phyloP scores from a whole-genome alignment of 2,797 vertebrate genomes.

The Morelia viridis region DNA sequence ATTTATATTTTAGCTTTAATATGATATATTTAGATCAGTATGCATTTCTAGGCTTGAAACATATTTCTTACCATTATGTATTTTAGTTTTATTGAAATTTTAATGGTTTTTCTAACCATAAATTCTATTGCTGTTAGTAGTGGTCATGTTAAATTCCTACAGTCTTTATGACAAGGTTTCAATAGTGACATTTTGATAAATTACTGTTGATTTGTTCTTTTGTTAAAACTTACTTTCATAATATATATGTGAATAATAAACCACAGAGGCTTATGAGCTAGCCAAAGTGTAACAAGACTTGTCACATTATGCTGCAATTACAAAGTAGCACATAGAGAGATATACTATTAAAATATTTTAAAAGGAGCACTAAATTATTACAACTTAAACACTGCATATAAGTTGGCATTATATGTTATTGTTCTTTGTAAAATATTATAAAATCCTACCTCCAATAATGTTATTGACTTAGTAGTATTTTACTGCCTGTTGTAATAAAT shows the following conservation, averaged over 20 bases:
- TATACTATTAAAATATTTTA: neutral
- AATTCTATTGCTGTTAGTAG: neutral
- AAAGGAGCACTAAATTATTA: neutral
- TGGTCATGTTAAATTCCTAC: neutral
- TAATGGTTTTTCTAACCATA: constrained; percentile 38
- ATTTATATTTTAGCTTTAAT: constrained; percentile 38
- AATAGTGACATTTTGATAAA: constrained; percentile 23
- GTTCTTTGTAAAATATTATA: constrained; percentile 22
- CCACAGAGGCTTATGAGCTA: neutral
- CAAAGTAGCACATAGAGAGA: neutral
- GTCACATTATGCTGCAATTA: neutral
- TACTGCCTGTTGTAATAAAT: neutral
- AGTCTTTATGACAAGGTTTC: constrained; percentile 28
- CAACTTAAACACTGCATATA: neutral
- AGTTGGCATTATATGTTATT: neutral
- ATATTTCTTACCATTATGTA: constrained; percentile 34
- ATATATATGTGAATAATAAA: neutral
- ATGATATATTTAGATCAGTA: constrained; percentile 50
- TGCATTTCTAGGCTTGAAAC: constrained; percentile 40
- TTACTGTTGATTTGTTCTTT: neutral
- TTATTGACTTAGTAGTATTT: neutral
- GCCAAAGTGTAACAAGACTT: neutral
- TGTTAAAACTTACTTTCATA: neutral
- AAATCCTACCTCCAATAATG: neutral
- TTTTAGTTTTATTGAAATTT: constrained; percentile 44